Evolutionary conservation across 2,888 invertebrate species (phyloP).

Genomic region (Pilophorus perplexus): DNA sequence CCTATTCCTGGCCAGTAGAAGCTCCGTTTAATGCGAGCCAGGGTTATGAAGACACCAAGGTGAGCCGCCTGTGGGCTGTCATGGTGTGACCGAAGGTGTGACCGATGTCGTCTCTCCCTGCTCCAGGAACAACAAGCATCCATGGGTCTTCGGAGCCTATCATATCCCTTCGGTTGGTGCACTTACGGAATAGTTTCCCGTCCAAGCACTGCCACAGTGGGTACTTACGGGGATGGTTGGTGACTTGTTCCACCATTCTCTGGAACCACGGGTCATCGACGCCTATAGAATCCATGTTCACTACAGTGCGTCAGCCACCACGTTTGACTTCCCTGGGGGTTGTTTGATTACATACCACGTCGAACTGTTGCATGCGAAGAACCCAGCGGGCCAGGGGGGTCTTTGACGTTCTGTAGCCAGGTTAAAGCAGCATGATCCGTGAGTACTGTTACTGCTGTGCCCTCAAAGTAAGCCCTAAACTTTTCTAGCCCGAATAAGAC

Average conservation of each 20-base stretch:
- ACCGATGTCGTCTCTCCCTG: not conserved
- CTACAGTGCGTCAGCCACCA: not conserved
- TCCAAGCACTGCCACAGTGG: too few relatives aligned
- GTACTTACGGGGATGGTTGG: too few relatives aligned
- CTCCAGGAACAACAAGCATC: not conserved
- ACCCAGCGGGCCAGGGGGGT: conserved; percentile 4
- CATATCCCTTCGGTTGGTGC: not conserved
- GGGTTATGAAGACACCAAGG: not conserved
- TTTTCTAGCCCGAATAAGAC: conserved; percentile 23
- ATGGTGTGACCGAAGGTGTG: not conserved
- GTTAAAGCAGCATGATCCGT: conserved; percentile 14
- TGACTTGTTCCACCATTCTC: too few relatives aligned
- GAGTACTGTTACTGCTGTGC: conserved; percentile 6
- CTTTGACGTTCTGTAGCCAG: too few relatives aligned
- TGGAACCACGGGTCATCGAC: too few relatives aligned
- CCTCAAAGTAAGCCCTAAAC: conserved; percentile 20
- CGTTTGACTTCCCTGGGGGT: conserved; percentile 21
- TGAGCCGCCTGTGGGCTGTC: not conserved
- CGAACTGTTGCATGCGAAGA: conserved; percentile 3
- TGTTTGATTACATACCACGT: conserved; percentile 7
- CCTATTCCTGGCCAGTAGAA: not conserved
- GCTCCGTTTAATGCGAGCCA: not conserved
- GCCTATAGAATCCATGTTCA: too few relatives aligned
- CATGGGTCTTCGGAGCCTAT: not conserved
- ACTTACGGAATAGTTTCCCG: too few relatives aligned